A percentile compares a stretch with the other conserved stretches of the same genome.
These are phyloP conservation scores for Eristalis tenax DNA, from an alignment of 2,888 invertebrate species.

Conservation along the genomic window DNA sequence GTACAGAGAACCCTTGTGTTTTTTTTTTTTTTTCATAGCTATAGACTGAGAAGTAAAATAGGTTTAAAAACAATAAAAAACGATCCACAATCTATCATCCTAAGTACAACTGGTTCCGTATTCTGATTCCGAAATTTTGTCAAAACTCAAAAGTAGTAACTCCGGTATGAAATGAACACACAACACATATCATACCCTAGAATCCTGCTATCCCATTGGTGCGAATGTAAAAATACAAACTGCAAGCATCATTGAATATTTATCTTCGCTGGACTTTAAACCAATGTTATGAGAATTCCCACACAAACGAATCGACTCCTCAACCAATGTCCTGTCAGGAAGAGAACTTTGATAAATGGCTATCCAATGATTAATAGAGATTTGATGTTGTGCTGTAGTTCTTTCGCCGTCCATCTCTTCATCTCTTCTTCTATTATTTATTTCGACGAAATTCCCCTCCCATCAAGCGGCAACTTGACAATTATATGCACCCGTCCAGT, in stretches of 20 bases:
- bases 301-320: constrained; percentile 19
- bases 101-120: no score
- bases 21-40: no score
- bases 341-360: constrained; percentile 59
- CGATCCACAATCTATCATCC: no score
- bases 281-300: constrained; percentile 27
- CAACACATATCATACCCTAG: neutral
- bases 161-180: neutral
- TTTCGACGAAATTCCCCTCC: constrained; percentile 13
- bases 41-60: no score
- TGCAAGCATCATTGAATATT: constrained; percentile 24
- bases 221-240: neutral
- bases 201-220: neutral
- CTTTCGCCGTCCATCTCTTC: constrained; percentile 13
- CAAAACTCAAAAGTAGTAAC: no score
- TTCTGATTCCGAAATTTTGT: no score
- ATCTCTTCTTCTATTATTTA: constrained; percentile 31
- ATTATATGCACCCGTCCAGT: constrained; percentile 43
- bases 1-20: no score
- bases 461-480: constrained; percentile 30
- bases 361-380: constrained; percentile 65
- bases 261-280: constrained; percentile 29
- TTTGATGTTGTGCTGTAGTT: constrained; percentile 55
- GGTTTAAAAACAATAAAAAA: no score
- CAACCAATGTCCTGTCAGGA: constrained; percentile 46